phyloP scores from a whole-genome alignment of 53 echinoderm and acorn worm species.

The Holothuria leucospilota region DNA sequence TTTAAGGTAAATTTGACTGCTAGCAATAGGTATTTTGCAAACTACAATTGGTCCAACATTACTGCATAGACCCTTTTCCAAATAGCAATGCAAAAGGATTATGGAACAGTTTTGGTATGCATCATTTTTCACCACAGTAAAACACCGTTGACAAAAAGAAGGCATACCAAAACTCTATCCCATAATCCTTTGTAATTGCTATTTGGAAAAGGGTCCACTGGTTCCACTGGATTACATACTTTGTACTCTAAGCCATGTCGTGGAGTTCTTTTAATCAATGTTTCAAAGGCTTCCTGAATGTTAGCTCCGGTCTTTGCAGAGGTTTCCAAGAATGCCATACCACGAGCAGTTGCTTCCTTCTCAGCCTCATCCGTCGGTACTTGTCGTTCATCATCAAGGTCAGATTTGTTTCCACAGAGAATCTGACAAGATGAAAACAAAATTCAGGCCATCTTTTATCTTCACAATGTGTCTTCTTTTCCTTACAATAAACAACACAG shows the following conservation, averaged over 20 bases:
- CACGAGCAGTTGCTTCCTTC: constrained; percentile 66
- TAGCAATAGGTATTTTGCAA: no score
- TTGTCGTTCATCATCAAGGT: constrained; percentile 74
- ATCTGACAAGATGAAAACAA: constrained; percentile 54
- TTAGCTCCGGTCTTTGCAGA: constrained; percentile 92
- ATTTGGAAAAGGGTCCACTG: no score
- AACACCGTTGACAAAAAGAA: no score
- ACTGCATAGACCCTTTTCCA: no score
- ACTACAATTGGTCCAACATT: no score
- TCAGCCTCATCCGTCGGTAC: constrained; percentile 70
- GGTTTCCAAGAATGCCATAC: constrained; percentile 80
- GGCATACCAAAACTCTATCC: no score
- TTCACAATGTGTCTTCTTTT: not conserved
- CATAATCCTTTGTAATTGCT: no score
- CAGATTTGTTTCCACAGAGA: constrained; percentile 88
- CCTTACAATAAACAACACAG: no score
- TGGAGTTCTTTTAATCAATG: constrained; percentile 77
- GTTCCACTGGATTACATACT: constrained; percentile 46
- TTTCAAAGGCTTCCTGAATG: constrained; percentile 75
- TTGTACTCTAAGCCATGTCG: constrained; percentile 73
- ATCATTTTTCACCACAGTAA: no score
- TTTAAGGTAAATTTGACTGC: no score
- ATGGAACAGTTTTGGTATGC: no score
- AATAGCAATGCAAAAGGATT: no score
- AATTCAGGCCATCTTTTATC: not conserved